These are phyloP conservation scores for Amblyjoppa fuscipennis DNA, from an alignment of 2,888 invertebrate species.

Conservation along the genomic window DNA sequence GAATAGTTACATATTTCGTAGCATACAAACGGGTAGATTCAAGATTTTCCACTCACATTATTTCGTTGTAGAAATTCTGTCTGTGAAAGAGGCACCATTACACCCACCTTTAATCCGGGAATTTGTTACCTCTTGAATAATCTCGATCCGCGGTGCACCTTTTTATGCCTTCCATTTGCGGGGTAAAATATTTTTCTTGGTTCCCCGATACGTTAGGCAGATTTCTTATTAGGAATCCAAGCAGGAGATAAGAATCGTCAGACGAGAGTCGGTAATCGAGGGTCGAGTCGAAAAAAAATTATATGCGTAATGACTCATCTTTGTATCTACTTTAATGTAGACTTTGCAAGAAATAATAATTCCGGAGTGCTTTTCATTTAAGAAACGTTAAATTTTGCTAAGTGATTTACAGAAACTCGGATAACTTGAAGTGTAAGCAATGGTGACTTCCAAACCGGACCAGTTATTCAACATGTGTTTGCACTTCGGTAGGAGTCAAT, in stretches of 20 bases:
- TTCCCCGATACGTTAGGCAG: background rate
- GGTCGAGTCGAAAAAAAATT: too few relatives aligned
- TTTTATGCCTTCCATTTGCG: conserved; percentile 9
- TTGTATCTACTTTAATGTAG: too few relatives aligned
- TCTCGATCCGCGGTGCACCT: conserved; percentile 47
- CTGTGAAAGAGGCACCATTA: background rate
- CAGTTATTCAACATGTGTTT: too few relatives aligned
- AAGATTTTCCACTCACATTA: conserved; percentile 18
- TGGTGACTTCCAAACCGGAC: too few relatives aligned
- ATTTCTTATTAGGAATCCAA: background rate
- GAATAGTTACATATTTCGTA: conserved; percentile 28
- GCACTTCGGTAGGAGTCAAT: too few relatives aligned
- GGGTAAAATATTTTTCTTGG: background rate
- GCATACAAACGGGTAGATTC: conserved; percentile 21
- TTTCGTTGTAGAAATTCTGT: conserved; percentile 13
- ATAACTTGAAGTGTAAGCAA: too few relatives aligned
- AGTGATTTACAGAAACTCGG: too few relatives aligned
- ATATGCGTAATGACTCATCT: too few relatives aligned
- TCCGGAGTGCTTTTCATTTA: too few relatives aligned
- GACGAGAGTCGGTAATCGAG: background rate
- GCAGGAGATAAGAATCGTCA: background rate
- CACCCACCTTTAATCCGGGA: conserved; percentile 9
- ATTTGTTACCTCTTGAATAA: conserved; percentile 56
- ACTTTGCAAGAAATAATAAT: too few relatives aligned
- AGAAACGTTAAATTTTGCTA: too few relatives aligned